Conservation (phyloP, 2,113 vertebrate genomes). For the Charadrius vociferus region DNA sequence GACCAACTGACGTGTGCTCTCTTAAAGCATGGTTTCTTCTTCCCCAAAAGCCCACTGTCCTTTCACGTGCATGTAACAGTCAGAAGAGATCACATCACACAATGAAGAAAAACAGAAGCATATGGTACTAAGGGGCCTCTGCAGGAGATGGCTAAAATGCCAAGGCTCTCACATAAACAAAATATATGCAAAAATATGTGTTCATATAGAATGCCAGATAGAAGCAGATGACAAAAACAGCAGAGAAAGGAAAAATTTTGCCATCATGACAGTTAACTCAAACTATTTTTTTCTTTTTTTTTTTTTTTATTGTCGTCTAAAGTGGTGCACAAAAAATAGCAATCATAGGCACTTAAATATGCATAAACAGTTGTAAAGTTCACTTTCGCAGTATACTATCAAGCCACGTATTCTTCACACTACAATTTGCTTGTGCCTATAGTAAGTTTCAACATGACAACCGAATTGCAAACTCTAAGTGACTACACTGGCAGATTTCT, state of each 20-base stretch:
- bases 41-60: constrained; percentile 80
- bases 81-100: constrained; percentile 86
- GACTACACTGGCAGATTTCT: constrained; percentile 4
- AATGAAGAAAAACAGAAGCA: constrained; percentile 85
- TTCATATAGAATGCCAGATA: constrained; percentile 55
- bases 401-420: background rate
- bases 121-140: constrained; percentile 83
- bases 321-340: background rate
- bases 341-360: constrained; percentile 40
- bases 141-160: constrained; percentile 78
- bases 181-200: constrained; percentile 75
- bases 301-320: constrained; percentile 23
- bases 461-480: constrained; percentile 52
- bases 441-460: constrained; percentile 29
- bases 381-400: constrained; percentile 28
- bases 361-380: constrained; percentile 61
- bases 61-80: constrained; percentile 84
- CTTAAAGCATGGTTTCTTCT: constrained; percentile 79
- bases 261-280: background rate
- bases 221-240: constrained; percentile 57
- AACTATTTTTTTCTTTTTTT: background rate
- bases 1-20: constrained; percentile 80
- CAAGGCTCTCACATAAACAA: constrained; percentile 74
- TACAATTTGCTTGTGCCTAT: constrained; percentile 13
- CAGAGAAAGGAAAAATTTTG: constrained; percentile 34